Base-by-base conservation (phyloP, 2,797 vertebrate species). In the Rhinogobio ventralis region DNA sequence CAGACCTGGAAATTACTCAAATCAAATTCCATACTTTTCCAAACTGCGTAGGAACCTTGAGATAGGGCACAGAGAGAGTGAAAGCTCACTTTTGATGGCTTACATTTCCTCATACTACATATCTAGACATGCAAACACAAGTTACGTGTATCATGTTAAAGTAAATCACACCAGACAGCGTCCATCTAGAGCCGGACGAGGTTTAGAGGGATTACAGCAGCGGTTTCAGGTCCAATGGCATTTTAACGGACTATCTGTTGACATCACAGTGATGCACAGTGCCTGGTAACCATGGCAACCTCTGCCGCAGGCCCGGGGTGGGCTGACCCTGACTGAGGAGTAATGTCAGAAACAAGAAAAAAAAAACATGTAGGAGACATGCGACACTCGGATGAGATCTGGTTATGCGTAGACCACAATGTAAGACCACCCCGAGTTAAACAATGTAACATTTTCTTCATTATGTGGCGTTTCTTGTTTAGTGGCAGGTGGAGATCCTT, bases 401-500 rank as follows among this genome's bases (percentile, higher is more conserved):
- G n/a, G 0, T 5, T 8, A 28, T 49, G n/a, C 8, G 39, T 9
- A 30, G 39, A 46, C 51, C 49, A 39, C 7, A 3, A 5, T 55
- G 30, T 25, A 19, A 69, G 67, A 25, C 23, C 73, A n/a, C 19
- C 17, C 33, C 7, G 20, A 74, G 4, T 49, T 19, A 46, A 20
- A 73, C 36, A 13, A 25, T 15, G n/a, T 4, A 57, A 7, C 5
- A 36, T n/a, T 64, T 55, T 57, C 23, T 28, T 4, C 15, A 25
- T 10, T 39, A 15, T 9, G 14, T 10, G 14, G 13, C 7, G 33
- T 73, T 33, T 72, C 81, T 87, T 80, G 79, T 53, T 45, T 77
- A 88, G 81, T 88, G 88, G 90, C 88, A 90, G 88, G 90, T 91
- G 89, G 89, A 88, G 86, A 64, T 88, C 87, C 85, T 83, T 79